Percentiles rank a stretch among this genome's conserved stretches.
Conservation (phyloP, 2,797 vertebrate genomes). For the Neosilurus hyrtlii region DNA sequence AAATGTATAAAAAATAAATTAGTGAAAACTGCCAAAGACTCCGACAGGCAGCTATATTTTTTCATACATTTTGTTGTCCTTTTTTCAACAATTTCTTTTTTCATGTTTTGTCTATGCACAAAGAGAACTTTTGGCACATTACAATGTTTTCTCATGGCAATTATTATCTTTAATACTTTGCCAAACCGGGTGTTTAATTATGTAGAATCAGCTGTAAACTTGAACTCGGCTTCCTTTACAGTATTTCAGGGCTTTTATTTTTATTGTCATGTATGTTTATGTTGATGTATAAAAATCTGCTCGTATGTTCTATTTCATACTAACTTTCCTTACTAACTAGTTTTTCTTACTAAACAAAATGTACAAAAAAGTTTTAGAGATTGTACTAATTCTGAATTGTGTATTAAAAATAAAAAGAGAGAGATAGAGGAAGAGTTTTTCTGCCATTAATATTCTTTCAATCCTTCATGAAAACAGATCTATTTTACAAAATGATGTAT, state of each 20-base stretch:
- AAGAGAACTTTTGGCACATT: slow-evolving; percentile 7
- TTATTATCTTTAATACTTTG: not conserved
- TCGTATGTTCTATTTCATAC: slow-evolving; percentile 14
- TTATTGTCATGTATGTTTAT: not conserved
- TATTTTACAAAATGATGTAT: not conserved
- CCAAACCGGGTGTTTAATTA: not conserved
- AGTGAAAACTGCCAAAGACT: slow-evolving; percentile 77
- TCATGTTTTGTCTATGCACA: slow-evolving; percentile 13
- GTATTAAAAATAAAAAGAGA: not conserved
- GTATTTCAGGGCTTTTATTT: slow-evolving; percentile 11
- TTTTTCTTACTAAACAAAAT: slow-evolving; percentile 3
- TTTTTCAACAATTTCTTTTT: not conserved
- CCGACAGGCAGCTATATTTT: slow-evolving; percentile 23
- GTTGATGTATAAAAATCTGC: not conserved
- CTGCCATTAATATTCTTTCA: not conserved
- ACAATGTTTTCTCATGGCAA: not conserved
- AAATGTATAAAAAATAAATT: slow-evolving; percentile 42
- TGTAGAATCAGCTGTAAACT: slow-evolving; percentile 4
- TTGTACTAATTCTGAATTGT: not conserved
- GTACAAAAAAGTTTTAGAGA: slow-evolving; percentile 19
- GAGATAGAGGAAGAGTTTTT: too few relatives aligned
- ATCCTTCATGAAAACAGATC: not conserved
- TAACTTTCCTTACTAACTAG: slow-evolving; percentile 3
- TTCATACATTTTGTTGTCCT: not conserved
- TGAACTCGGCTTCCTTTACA: not conserved